Evolutionary conservation across 2,888 invertebrate species (phyloP).

Genomic region (Hirtodrosophila duncani): DNA sequence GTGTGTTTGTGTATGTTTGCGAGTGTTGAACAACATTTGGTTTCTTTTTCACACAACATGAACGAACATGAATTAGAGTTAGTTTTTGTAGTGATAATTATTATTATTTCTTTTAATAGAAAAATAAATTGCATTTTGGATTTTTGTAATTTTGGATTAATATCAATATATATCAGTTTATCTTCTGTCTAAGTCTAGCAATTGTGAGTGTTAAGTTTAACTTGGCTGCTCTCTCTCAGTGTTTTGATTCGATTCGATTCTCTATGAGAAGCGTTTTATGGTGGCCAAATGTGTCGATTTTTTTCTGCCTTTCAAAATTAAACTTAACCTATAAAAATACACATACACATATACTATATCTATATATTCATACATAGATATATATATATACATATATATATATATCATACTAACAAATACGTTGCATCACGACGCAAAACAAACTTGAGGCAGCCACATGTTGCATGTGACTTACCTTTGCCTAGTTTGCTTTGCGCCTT

Average conservation of each 20-base stretch:
- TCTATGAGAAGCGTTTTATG: conserved; percentile 26
- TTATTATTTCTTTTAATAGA: conserved; percentile 23
- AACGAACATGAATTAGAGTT: too few relatives aligned
- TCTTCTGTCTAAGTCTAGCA: too few relatives aligned
- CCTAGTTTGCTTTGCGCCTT: conserved; percentile 37
- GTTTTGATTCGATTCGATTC: conserved; percentile 15
- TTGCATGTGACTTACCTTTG: too few relatives aligned
- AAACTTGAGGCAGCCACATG: conserved; percentile 11
- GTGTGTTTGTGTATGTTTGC: conserved; percentile 16
- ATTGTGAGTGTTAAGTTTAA: conserved; percentile 43
- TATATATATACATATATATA: background rate
- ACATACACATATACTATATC: too few relatives aligned
- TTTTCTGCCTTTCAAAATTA: conserved; percentile 26
- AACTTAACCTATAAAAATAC: background rate
- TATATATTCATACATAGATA: background rate
- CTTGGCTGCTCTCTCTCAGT: conserved; percentile 43
- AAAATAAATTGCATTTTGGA: conserved; percentile 40
- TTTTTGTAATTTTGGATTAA: conserved; percentile 44
- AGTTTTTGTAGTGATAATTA: conserved; percentile 22
- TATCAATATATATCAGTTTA: conserved; percentile 12
- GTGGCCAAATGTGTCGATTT: conserved; percentile 70
- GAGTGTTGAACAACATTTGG: conserved; percentile 45
- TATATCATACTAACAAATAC: too few relatives aligned
- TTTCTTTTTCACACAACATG: conserved; percentile 21
- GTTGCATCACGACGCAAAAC: conserved; percentile 24